phyloP scores from a whole-genome alignment of 2,113 vertebrate species.

The Crotophaga sulcirostris region DNA sequence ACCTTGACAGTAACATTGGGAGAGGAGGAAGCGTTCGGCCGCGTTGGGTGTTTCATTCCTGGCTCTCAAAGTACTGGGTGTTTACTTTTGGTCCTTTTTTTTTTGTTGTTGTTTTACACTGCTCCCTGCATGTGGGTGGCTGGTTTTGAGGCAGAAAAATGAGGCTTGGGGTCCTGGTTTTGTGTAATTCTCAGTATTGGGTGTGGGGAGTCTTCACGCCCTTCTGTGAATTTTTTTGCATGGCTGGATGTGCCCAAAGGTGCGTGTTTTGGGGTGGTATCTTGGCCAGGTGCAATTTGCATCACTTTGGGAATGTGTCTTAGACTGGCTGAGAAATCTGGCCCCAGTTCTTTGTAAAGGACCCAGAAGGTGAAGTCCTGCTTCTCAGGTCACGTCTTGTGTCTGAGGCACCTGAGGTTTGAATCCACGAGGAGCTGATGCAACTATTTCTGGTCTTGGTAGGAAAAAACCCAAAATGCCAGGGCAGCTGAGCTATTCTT shows the following conservation, averaged over 20 bases:
- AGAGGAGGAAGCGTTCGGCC: not conserved
- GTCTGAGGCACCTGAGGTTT: slow-evolving; percentile 10
- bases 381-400: not conserved
- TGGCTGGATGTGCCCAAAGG: not conserved
- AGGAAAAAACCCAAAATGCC: not conserved
- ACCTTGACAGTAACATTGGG: slow-evolving; percentile 78
- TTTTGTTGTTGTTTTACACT: not conserved
- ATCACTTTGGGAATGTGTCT: fast-evolving
- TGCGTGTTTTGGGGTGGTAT: fast-evolving
- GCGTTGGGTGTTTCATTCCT: not conserved
- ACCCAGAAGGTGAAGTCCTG: slow-evolving; percentile 15
- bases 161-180: not conserved
- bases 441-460: slow-evolving; percentile 35
- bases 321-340: not conserved
- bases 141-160: not conserved
- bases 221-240: not conserved
- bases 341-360: not conserved
- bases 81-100: not conserved
- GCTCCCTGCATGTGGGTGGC: not conserved
- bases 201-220: not conserved
- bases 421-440: slow-evolving; percentile 37
- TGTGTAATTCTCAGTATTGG: fast-evolving
- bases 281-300: not conserved
- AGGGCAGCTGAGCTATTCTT: not conserved
- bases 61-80: not conserved